Base-by-base conservation (phyloP, 2,113 vertebrate genomes). In the Hylia prasina region DNA sequence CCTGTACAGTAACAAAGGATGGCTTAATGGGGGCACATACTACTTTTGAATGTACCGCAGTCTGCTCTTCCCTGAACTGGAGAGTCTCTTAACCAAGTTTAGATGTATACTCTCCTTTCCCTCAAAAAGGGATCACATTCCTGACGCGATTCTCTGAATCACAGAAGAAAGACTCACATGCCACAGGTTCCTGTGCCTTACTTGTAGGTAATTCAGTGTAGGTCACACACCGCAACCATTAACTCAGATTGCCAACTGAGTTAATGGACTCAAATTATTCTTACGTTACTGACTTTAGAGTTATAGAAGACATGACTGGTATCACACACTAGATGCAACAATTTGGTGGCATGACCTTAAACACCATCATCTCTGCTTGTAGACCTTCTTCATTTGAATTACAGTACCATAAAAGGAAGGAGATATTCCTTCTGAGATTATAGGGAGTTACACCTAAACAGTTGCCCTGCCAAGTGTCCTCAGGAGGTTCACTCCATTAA, bases 1-100 rank as follows among this genome's bases (percentile, higher is more conserved):
- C 53, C 54, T 86, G 70, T 82, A 82, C 82, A 63, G 87, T 91
- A 95, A 95, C 14, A 1, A 90, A 86, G 44, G 64, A 85, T 93
- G 87, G 87, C 92, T 97, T 92, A 93, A 96, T 80, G 79, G 60
- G 92, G 90, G 35, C 94, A 96, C 0, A 13, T 17, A 64, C 35
- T 51, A 44, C 68, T 94, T 97, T 45, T 51, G 37, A 71, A 85
- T 31, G 8, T 19, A 73, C 40, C 77, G 39, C 66, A 91, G 42
- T 20, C 45, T 73, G 24, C 28, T 92, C 11, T 68, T 92, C 50
- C 53, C 39, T 58, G 33, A 81, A 68, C 47, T 89, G 68, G 11
- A 92, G 71, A 80, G 39, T 71, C 39, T 68, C 45, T 90, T 72
- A 70, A 72, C n/a, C 15, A 85, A 40, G 6, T 57, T 85, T 57